Conservation (phyloP, 2,888 invertebrate species). For the Archaeoteleia sp. region DNA sequence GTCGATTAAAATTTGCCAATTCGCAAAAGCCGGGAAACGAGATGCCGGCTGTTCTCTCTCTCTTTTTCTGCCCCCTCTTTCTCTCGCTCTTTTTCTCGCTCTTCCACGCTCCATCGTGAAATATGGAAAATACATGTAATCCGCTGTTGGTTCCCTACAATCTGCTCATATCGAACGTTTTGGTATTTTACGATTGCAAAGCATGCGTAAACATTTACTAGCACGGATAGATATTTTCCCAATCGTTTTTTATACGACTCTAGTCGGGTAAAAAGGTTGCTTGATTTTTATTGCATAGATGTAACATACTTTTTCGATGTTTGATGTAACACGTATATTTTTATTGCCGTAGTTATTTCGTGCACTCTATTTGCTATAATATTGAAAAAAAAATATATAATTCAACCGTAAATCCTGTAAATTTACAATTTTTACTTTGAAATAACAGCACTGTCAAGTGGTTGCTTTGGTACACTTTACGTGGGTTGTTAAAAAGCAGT, state of each 20-base stretch:
- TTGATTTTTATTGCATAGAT: constrained; percentile 12
- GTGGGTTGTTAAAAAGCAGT: no score
- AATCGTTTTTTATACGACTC: constrained; percentile 9
- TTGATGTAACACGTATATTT: constrained; percentile 9
- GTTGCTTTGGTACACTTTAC: no score
- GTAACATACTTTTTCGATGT: constrained; percentile 5
- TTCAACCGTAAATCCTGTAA: no score
- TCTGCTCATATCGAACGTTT: constrained; percentile 39
- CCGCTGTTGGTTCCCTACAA: constrained; percentile 23
- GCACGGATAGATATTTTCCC: constrained; percentile 20
- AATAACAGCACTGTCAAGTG: no score
- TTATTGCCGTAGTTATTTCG: no score
- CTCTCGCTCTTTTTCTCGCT: constrained; percentile 11
- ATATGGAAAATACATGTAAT: constrained; percentile 36
- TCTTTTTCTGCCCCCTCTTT: constrained; percentile 6
- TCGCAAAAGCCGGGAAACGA: constrained; percentile 12
- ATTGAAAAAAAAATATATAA: constrained; percentile 4
- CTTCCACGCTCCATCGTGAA: constrained; percentile 22
- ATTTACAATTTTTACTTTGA: no score
- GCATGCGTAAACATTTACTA: constrained; percentile 29
- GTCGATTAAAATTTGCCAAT: constrained; percentile 37
- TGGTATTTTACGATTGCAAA: constrained; percentile 34
- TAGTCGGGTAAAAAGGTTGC: constrained; percentile 8
- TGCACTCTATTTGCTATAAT: no score
- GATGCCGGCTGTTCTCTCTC: constrained; percentile 13